A percentile compares a stretch with the other conserved stretches of the same genome.
phyloP scores from a whole-genome alignment of 35 echinoderm and acorn worm species.

The Hemicentrotus pulcherrimus region DNA sequence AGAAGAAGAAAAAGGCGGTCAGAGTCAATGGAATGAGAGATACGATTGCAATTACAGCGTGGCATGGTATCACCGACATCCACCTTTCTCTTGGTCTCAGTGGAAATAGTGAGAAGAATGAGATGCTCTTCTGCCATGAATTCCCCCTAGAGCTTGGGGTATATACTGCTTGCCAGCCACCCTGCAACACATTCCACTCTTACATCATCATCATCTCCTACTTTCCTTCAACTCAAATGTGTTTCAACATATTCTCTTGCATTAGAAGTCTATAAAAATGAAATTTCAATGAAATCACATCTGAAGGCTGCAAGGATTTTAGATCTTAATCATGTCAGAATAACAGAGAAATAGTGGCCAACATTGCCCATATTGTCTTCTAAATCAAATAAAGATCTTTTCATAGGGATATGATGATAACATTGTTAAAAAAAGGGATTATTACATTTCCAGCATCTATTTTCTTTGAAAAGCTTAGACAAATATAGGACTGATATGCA shows the following conservation, averaged over 20 bases:
- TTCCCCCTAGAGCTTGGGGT: neutral
- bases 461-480: neutral
- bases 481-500: neutral
- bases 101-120: constrained; percentile 10
- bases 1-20: constrained; percentile 2
- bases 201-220: neutral
- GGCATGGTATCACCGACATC: neutral
- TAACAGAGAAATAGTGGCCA: too few relatives aligned
- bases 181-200: neutral
- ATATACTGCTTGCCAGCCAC: neutral
- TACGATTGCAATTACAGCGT: constrained; percentile 34
- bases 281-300: too few relatives aligned
- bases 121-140: neutral
- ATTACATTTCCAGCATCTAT: too few relatives aligned
- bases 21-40: constrained; percentile 6
- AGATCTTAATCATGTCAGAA: too few relatives aligned
- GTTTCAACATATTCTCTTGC: too few relatives aligned
- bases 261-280: too few relatives aligned
- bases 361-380: too few relatives aligned
- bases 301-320: too few relatives aligned
- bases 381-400: too few relatives aligned
- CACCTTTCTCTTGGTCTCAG: neutral
- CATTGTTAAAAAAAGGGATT: too few relatives aligned
- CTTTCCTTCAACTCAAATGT: neutral
- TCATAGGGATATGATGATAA: too few relatives aligned